Base-by-base conservation (phyloP, 2,888 invertebrate species). In the Omphaloscelis lunosa region DNA sequence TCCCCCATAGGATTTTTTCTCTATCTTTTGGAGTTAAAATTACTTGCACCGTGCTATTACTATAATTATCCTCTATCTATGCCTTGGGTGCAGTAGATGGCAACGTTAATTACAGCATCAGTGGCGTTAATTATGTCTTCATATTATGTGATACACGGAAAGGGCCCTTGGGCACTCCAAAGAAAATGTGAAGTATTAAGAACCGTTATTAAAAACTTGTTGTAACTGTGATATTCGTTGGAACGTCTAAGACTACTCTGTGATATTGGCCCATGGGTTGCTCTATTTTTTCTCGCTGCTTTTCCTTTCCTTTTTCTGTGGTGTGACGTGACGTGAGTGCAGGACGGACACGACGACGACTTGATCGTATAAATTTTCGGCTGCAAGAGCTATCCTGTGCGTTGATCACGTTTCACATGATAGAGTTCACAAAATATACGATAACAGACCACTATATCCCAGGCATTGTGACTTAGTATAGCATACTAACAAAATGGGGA, bases 401-500 rank as follows among this genome's bases (percentile, higher is more conserved):
- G 90, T 91, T 92, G 90, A 93, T 93, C 94, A 92, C 93, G 91
- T 95, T 95, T 96, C 96, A 96, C 96, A 96, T 96, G 96, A 95
- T 96, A 96, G 95, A 94, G 94, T 94, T 94, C 88, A 93, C 89
- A 86, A 94, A 94, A 93, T 93, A 94, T 89, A 92, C 89, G 87
- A 89, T 93, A 93, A 93, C 88, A 89, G 92, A 94, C 92, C 92
- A 94, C 85, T 93, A 93, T 90, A 92, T 92, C 83, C 93, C 92
- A 89, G 96, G 94, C 82, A 95, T 95, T 90, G 95, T 95, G 93
- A 96, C 96, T 92, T 96, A 95, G 93, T 94, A 95, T 85, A 92
- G 82, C 83, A 86, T 83, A 88, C 81, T 84, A 88, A 88, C 90
- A 94, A 90, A 87, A 98, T 98, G 98, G 98, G 98, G 93, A 98